These are phyloP conservation scores for Gymnodraco acuticeps DNA, from an alignment of 2,797 vertebrate species.

Conservation along the genomic window DNA sequence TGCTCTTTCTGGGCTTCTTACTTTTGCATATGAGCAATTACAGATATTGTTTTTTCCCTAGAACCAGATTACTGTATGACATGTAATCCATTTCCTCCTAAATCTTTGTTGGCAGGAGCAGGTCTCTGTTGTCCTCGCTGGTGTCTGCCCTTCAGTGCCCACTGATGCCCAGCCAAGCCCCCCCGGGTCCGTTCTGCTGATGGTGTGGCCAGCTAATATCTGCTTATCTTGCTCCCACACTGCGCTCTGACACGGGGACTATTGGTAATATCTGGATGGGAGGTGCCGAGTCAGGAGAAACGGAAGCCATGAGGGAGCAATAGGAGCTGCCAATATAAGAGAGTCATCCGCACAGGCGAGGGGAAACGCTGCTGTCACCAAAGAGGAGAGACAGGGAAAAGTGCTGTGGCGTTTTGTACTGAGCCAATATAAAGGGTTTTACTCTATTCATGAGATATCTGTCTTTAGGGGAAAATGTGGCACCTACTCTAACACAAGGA, in stretches of 20 bases:
- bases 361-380: conserved; percentile 19
- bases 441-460: background rate
- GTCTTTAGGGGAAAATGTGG: background rate
- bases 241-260: conserved; percentile 50
- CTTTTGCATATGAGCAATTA: conserved; percentile 49
- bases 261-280: conserved; percentile 59
- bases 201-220: conserved; percentile 67
- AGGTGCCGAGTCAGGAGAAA: conserved; percentile 67
- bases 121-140: conserved; percentile 47
- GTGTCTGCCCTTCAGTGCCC: conserved; percentile 65
- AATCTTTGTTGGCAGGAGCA: conserved; percentile 51
- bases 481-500: background rate
- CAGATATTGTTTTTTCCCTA: conserved; percentile 39
- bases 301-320: conserved; percentile 36
- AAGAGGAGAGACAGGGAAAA: conserved; percentile 13
- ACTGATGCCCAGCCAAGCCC: conserved; percentile 57
- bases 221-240: conserved; percentile 69
- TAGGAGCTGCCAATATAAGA: conserved; percentile 28
- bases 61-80: conserved; percentile 55
- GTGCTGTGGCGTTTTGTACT: conserved; percentile 17
- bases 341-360: conserved; percentile 19
- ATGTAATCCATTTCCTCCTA: conserved; percentile 59
- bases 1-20: conserved; percentile 27
- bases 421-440: conserved; percentile 14
- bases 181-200: conserved; percentile 59